Conservation (phyloP, 2,888 invertebrate genomes). For the Heliconius charithonia region DNA sequence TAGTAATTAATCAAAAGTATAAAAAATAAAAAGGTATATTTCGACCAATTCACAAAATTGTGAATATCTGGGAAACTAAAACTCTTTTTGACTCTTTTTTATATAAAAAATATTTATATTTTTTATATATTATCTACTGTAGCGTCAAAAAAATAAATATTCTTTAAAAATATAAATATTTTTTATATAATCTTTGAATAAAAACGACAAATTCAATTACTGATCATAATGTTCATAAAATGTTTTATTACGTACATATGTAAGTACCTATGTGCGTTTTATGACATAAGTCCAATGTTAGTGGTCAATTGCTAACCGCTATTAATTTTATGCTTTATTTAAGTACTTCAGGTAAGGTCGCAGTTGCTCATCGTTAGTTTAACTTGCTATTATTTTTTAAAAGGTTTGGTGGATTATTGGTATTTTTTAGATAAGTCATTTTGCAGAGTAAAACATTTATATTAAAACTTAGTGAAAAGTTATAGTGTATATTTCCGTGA, state of each 20-base stretch:
- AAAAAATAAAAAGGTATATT: too few species aligned
- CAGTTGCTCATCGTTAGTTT: background rate
- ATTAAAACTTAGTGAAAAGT: background rate
- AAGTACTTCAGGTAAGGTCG: background rate
- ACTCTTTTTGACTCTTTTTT: too few species aligned
- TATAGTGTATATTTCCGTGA: background rate
- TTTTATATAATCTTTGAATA: background rate
- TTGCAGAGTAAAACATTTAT: background rate
- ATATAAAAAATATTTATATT: too few species aligned
- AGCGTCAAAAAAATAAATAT: too few species aligned
- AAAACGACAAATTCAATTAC: slow-evolving; percentile 14
- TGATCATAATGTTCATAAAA: slow-evolving; percentile 2
- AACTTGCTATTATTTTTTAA: background rate
- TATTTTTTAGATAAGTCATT: background rate
- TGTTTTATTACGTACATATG: slow-evolving; percentile 2
- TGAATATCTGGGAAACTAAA: too few species aligned
- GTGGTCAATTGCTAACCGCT: slow-evolving; percentile 8
- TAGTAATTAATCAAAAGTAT: too few species aligned
- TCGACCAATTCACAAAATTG: too few species aligned
- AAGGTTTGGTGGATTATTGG: background rate
- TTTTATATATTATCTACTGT: too few species aligned
- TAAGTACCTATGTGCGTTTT: slow-evolving; percentile 1
- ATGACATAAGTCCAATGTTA: slow-evolving; percentile 3
- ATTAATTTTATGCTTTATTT: slow-evolving; percentile 6
- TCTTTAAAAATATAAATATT: background rate